Evolutionary conservation across 2,113 vertebrate species (phyloP), one percentile per base, ranked within the genome.

Genomic region (Chionomys nivalis): DNA sequence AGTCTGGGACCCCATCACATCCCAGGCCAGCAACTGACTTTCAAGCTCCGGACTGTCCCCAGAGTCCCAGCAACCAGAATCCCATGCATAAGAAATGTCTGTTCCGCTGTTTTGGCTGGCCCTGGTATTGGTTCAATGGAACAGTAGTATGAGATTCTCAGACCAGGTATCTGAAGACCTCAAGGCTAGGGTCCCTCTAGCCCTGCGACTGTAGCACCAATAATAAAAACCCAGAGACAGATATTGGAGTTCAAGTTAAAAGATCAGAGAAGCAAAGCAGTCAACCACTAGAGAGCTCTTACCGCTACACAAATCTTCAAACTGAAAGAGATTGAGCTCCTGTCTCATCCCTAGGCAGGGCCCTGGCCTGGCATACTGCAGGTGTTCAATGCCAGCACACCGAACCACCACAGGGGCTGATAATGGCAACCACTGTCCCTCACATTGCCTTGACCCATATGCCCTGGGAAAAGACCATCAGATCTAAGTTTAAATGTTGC

Each of bases 391-490:
- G 82, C 14, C 3, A 26, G 33, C 61, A 66, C 61, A 7, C 19
- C 19, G 23, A 89, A n/a, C 10, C 0, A 1, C 13, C 2, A 9
- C 31, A 14, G 14, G 14, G 17, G 1, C 58, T 36, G 31, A 39
- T 5, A 16, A 36, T 26, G 17, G 28, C 58, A 58, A 39, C 75
- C 33, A 3, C 6, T n/a, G 65, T 49, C 55, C 44, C 17, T 13
- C 11, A 1, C 77, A 21, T 24, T 1, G 28, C 44, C 63, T 47
- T 0, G 0, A 47, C 77, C 47, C 0, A 47, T 3, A 6, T 2
- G 3, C 63, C 42, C 63, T 4, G 31, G 72, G 24, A 49, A n/a
- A 36, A 81, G 52, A 39, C 2, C 0, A n/a, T 28, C 39, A 72
- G 42, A 23, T 44, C 82, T 21, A n/a, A 73, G 68, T n/a, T 85